These are phyloP conservation scores for Platysteira castanea DNA, from an alignment of 2,113 vertebrate genomes.

Conservation along the genomic window DNA sequence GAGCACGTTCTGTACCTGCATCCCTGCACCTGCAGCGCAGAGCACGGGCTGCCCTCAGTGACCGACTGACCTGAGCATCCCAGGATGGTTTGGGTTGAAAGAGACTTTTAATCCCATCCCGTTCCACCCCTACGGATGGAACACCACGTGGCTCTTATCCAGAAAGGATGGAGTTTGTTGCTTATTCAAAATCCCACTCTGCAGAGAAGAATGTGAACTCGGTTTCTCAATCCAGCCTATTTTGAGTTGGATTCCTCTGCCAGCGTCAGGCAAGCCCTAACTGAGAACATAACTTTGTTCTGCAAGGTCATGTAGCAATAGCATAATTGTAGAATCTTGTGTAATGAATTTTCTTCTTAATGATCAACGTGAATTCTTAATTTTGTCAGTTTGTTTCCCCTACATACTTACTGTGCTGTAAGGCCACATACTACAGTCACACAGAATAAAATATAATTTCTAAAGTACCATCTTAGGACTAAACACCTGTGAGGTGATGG, in stretches of 20 bases:
- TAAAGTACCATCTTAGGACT: accelerated
- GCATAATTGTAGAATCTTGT: neutral
- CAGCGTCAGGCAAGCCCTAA: neutral
- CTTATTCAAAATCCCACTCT: neutral
- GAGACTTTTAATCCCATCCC: accelerated
- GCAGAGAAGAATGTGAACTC: neutral
- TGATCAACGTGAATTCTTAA: neutral
- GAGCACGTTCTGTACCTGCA: accelerated
- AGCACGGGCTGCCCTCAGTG: neutral
- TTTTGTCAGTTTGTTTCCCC: neutral
- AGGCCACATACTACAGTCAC: neutral
- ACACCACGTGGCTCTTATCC: accelerated
- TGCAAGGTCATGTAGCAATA: neutral
- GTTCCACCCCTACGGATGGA: accelerated
- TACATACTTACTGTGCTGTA: neutral
- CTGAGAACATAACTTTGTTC: neutral
- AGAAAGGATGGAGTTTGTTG: neutral
- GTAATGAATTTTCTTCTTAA: neutral
- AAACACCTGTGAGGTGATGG: neutral
- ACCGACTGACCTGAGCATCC: accelerated
- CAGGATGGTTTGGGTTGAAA: accelerated
- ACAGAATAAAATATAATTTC: neutral
- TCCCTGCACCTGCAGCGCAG: neutral
- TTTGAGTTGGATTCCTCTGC: neutral
- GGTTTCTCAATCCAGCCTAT: neutral